Conservation (phyloP, 2,113 vertebrate species). For the cattle (Bos taurus) region ARS-UCD2.0 NC_037329.1:134643501-134644000, state of each 20-base stretch:
- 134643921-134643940: neutral
- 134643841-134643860: fast-evolving
- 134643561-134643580: fast-evolving
- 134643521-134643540: neutral
- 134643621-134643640: fast-evolving
- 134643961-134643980: neutral
- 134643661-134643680: neutral
- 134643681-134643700: fast-evolving
- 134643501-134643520: neutral
- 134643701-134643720: fast-evolving
- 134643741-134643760: neutral
- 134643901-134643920: neutral
- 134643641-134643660: neutral
- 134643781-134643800: fast-evolving
- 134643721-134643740: too few relatives aligned
- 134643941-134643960: fast-evolving
- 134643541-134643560: fast-evolving
- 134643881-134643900: neutral
- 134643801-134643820: neutral
- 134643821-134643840: neutral
- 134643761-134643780: neutral
- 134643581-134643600: fast-evolving
- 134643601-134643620: neutral
- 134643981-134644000: fast-evolving
- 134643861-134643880: neutral